Percentiles rank a stretch among this genome's conserved stretches.
Conservation (phyloP, 1,140 invertebrate species). For the Mercenaria mercenaria region DNA sequence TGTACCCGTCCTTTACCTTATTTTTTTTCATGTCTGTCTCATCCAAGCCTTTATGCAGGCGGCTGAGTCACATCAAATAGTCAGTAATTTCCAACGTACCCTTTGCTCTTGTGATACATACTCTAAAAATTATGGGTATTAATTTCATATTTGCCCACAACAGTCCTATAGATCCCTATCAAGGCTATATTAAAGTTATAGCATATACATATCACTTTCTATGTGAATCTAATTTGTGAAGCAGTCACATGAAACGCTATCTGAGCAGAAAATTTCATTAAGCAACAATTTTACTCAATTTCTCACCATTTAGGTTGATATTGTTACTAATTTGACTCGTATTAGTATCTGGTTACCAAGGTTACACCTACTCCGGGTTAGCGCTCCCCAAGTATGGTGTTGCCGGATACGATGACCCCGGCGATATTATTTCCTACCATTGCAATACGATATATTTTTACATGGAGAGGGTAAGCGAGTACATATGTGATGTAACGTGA, state of each 20-base stretch:
- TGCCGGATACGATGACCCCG: neutral
- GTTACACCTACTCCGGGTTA: constrained; percentile 6
- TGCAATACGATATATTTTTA: neutral
- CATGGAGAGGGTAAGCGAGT: neutral
- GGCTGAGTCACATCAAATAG: too few species aligned
- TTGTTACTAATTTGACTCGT: constrained; percentile 5
- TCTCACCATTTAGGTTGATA: constrained; percentile 28
- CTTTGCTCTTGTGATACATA: too few species aligned
- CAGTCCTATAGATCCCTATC: neutral
- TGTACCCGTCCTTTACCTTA: too few species aligned
- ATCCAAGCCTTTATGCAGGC: too few species aligned
- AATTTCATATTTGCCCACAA: neutral
- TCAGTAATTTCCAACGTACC: too few species aligned
- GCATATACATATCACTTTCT: neutral
- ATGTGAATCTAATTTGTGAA: neutral
- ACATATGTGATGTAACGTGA: neutral
- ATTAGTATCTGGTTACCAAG: constrained; percentile 21
- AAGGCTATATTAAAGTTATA: neutral
- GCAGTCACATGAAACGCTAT: neutral
- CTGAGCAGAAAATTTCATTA: constrained; percentile 19
- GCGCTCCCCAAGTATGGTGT: neutral
- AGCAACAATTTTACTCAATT: neutral
- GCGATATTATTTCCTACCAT: constrained; percentile 2
- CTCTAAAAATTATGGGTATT: too few species aligned
- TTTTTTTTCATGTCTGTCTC: too few species aligned